These are phyloP conservation scores for Scaptomyza graminum DNA, from an alignment of 1,140 invertebrate genomes.

Conservation along the genomic window DNA sequence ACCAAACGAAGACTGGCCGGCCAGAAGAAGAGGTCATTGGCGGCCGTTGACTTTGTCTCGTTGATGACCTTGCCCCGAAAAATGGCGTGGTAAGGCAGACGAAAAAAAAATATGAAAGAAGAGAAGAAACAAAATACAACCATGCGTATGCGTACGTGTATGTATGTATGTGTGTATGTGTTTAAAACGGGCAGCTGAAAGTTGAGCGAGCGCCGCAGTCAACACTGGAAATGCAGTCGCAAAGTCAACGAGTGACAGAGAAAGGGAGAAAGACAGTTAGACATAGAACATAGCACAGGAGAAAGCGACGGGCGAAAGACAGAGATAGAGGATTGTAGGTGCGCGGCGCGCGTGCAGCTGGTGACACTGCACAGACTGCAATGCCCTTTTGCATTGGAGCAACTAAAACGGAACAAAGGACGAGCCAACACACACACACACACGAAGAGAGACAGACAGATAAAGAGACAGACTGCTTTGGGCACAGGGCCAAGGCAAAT, in stretches of 20 bases:
- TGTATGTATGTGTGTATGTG: neutral
- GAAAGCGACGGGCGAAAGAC: neutral
- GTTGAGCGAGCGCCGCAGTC: constrained; percentile 24
- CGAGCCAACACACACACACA: constrained; percentile 4
- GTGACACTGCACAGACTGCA: constrained; percentile 52
- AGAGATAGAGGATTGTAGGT: constrained; percentile 34
- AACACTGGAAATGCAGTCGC: constrained; percentile 49
- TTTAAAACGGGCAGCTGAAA: constrained; percentile 41
- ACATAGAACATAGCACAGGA: neutral
- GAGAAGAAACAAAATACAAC: constrained; percentile 11
- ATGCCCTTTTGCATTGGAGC: constrained; percentile 30
- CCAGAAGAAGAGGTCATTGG: constrained; percentile 79
- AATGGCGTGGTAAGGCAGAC: constrained; percentile 70
- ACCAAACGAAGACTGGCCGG: constrained; percentile 35
- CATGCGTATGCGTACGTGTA: constrained; percentile 9
- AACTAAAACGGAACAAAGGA: constrained; percentile 51
- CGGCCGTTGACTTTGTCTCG: constrained; percentile 83
- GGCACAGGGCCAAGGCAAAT: constrained; percentile 73
- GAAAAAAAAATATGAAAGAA: constrained; percentile 15
- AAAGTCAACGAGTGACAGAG: constrained; percentile 29
- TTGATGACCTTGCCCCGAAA: constrained; percentile 83
- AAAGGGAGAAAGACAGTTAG: constrained; percentile 6
- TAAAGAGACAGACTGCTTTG: constrained; percentile 29
- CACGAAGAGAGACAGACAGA: constrained; percentile 7
- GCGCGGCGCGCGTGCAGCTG: constrained; percentile 65